Percentiles rank a stretch among this genome's conserved stretches.
Evolutionary conservation across 92 coral and sea anemone genomes (phyloP).

Genomic region (Actinernus sp.): DNA sequence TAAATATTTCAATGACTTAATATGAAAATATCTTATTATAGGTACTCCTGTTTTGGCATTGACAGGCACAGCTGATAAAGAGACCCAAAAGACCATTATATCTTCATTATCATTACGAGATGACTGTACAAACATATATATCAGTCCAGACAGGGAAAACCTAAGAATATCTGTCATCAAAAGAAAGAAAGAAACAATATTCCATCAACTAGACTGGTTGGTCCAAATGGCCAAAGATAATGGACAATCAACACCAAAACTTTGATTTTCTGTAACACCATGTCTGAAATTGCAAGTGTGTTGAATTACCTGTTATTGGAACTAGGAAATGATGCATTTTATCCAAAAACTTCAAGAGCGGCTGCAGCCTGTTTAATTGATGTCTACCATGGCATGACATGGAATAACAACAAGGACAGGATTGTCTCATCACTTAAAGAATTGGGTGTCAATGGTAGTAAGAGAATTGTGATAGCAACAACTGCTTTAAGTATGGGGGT

Average conservation of each 20-base stretch:
- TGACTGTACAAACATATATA: too few species aligned
- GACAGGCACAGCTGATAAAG: too few species aligned
- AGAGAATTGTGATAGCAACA: conserved; percentile 31
- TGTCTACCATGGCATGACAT: conserved; percentile 38
- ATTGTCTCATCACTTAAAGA: conserved; percentile 29
- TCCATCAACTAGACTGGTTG: conserved; percentile 42
- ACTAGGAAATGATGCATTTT: conserved; percentile 31
- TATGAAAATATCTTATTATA: too few species aligned
- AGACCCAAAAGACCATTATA: too few species aligned
- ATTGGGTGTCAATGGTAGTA: neutral
- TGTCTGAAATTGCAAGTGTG: conserved; percentile 50
- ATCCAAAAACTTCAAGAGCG: neutral
- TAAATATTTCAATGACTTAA: too few species aligned
- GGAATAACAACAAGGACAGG: conserved; percentile 24
- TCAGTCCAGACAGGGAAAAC: conserved; percentile 49
- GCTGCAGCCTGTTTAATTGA: conserved; percentile 16
- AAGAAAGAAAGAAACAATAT: conserved; percentile 8
- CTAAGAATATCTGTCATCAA: conserved; percentile 31
- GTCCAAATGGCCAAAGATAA: conserved; percentile 2
- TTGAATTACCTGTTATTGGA: conserved; percentile 37
- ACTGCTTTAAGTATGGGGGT: conserved; percentile 59
- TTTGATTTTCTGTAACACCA: conserved; percentile 46
- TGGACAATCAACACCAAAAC: conserved; percentile 37
- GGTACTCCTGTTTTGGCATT: too few species aligned
- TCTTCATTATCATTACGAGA: too few species aligned